Evolutionary conservation across 1,140 invertebrate species (phyloP).

Genomic region (Atta colombica): DNA sequence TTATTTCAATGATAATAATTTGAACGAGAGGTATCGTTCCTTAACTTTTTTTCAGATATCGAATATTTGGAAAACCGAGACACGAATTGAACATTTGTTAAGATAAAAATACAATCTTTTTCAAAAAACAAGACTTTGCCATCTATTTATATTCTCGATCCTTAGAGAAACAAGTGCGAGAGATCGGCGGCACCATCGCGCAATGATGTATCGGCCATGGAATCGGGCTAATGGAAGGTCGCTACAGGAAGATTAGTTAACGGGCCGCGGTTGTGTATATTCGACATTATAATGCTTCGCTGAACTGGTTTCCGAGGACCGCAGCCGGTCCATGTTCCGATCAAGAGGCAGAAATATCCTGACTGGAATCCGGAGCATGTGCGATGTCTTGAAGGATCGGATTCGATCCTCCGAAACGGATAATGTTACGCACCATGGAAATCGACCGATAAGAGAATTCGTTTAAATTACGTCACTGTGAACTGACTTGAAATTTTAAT

Average conservation of each 20-base stretch:
- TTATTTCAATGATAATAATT: neutral
- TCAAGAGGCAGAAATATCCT: conserved; percentile 18
- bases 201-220: conserved; percentile 77
- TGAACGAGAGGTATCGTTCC: neutral
- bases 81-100: neutral
- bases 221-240: conserved; percentile 80
- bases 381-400: conserved; percentile 22
- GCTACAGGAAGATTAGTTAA: conserved; percentile 79
- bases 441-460: conserved; percentile 31
- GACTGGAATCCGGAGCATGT: conserved; percentile 58
- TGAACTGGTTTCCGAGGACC: conserved; percentile 77
- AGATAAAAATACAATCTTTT: neutral
- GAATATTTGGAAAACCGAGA: conserved; percentile 3
- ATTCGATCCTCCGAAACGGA: neutral
- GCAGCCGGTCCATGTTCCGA: conserved; percentile 29
- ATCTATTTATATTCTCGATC: neutral
- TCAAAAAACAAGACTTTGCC: neutral
- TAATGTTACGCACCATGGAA: conserved; percentile 23
- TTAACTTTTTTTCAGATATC: neutral
- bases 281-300: conserved; percentile 79
- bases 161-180: neutral
- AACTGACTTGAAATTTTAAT: conserved; percentile 16
- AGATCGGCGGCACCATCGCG: conserved; percentile 5
- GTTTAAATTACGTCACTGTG: conserved; percentile 14
- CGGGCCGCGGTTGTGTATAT: conserved; percentile 75